phyloP scores from a whole-genome alignment of 2,888 invertebrate species.

The Melipona beecheii region DNA sequence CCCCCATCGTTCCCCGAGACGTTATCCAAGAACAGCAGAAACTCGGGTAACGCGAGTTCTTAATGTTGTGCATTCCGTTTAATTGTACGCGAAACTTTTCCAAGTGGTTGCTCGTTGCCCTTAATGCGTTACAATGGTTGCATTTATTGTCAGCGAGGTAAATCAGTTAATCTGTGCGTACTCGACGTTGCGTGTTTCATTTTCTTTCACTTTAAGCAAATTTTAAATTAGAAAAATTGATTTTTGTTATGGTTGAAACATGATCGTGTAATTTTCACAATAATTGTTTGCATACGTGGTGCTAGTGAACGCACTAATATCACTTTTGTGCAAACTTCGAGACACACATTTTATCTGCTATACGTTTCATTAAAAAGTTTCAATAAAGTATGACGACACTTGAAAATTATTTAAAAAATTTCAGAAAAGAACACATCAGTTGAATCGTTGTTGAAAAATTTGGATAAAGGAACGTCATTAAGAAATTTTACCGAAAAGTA shows the following conservation, averaged over 20 bases:
- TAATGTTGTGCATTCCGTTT: slow-evolving; percentile 38
- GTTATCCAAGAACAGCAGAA: slow-evolving; percentile 14
- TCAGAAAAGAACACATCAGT: background rate
- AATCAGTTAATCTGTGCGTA: background rate
- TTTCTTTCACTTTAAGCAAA: background rate
- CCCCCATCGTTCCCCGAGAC: slow-evolving; percentile 10
- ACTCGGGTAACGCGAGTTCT: slow-evolving; percentile 28
- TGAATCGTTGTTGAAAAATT: background rate
- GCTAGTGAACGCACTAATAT: background rate
- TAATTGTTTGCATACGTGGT: background rate
- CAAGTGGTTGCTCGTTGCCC: background rate
- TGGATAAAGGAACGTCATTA: no score
- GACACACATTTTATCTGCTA: no score
- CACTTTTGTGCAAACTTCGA: background rate
- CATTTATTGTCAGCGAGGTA: slow-evolving; percentile 6
- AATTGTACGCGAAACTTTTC: slow-evolving; percentile 55
- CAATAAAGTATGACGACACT: no score
- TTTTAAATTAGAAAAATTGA: no score
- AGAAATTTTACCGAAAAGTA: background rate
- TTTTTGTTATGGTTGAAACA: no score
- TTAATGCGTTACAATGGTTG: background rate
- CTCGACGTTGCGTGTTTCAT: background rate
- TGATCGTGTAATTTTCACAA: background rate
- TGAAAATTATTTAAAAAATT: background rate
- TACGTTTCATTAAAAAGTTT: no score